Conservation (phyloP, 35 echinoderm and acorn worm genomes). For the Lytechinus pictus region DNA sequence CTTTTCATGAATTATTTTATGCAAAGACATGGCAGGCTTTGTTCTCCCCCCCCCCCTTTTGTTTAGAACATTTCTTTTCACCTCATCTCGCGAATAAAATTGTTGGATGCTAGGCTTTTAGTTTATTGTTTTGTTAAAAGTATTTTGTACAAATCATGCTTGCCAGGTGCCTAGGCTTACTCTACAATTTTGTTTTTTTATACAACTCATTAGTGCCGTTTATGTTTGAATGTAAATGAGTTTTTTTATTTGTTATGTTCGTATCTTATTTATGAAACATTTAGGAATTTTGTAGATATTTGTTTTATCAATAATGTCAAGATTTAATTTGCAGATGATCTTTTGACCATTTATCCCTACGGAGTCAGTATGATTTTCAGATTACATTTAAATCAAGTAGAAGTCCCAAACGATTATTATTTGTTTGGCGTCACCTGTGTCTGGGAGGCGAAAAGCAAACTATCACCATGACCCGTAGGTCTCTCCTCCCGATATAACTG, state of each 20-base stretch:
- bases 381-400: not conserved
- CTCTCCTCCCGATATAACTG: no score
- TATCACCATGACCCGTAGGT: no score
- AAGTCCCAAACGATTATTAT: not conserved
- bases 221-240: not conserved
- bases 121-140: not conserved
- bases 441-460: no score
- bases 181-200: not conserved
- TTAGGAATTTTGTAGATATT: slow-evolving; percentile 21
- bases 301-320: not conserved
- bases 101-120: not conserved
- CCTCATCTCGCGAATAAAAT: not conserved
- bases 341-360: not conserved
- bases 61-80: not conserved
- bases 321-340: not conserved
- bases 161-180: not conserved
- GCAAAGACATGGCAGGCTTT: no score
- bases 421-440: no score
- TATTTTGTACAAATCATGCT: not conserved
- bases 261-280: slow-evolving; percentile 21
- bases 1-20: no score
- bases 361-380: not conserved
- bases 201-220: slow-evolving; percentile 1
- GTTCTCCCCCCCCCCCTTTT: not conserved
- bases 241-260: not conserved